phyloP scores from a whole-genome alignment of 2,797 vertebrate species.

The Ctenopoma kingsleyae region DNA sequence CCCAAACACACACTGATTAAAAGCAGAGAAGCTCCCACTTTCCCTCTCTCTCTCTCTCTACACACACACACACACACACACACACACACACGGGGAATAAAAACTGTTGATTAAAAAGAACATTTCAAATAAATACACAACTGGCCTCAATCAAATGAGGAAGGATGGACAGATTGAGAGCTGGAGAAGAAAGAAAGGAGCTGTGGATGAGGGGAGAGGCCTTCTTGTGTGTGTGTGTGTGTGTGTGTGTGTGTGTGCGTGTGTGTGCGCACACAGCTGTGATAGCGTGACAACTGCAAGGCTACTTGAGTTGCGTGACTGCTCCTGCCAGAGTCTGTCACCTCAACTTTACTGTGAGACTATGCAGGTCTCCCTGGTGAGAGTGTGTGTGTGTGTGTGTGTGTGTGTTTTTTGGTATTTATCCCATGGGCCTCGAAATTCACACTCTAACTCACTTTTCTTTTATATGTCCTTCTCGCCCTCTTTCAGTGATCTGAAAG shows the following conservation, averaged over 20 bases:
- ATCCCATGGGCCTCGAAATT: conserved; percentile 51
- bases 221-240: conserved; percentile 30
- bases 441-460: conserved; percentile 40
- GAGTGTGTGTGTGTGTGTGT: conserved; percentile 28
- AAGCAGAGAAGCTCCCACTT: conserved; percentile 54
- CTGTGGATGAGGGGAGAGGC: conserved; percentile 26
- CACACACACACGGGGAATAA: conserved; percentile 13
- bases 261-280: conserved; percentile 54
- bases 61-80: conserved; percentile 14
- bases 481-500: conserved; percentile 60
- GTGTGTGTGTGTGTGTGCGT: conserved; percentile 17
- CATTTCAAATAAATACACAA: conserved; percentile 47
- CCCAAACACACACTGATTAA: conserved; percentile 60
- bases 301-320: conserved; percentile 79
- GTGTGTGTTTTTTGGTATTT: conserved; percentile 36
- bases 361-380: conserved; percentile 76
- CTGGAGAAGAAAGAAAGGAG: conserved; percentile 36
- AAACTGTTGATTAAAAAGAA: conserved; percentile 61
- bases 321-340: conserved; percentile 81
- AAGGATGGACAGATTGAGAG: conserved; percentile 32
- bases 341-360: conserved; percentile 81
- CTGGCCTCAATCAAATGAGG: conserved; percentile 33
- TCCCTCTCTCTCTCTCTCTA: not conserved
- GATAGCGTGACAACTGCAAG: conserved; percentile 81
- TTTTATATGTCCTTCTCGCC: conserved; percentile 23